A percentile compares a stretch with the other conserved stretches of the same genome.
Evolutionary conservation across 2,113 vertebrate species (phyloP).

Genomic region (Muscicapa adusta): DNA sequence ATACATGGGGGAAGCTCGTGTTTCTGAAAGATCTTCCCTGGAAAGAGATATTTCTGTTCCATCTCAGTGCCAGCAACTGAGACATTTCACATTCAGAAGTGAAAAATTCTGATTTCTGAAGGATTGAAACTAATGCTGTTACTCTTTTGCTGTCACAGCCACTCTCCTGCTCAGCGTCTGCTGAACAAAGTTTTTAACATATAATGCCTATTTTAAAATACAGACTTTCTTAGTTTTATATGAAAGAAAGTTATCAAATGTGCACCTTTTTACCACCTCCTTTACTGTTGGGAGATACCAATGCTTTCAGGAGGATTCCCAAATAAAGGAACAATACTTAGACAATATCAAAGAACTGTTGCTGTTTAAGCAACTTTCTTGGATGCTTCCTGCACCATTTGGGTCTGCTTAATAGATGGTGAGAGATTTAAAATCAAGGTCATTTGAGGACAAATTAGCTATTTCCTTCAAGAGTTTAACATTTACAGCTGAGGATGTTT

Average conservation of each 20-base stretch:
- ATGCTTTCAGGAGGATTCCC: neutral
- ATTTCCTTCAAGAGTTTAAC: neutral
- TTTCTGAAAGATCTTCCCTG: neutral
- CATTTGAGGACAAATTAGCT: neutral
- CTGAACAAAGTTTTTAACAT: neutral
- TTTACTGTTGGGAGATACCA: neutral
- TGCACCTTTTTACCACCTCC: accelerated
- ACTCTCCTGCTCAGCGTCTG: neutral
- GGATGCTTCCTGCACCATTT: neutral
- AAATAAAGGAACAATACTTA: neutral
- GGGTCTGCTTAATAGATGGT: neutral
- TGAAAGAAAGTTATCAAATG: neutral
- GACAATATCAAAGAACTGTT: neutral
- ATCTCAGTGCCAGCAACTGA: neutral
- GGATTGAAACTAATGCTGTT: neutral
- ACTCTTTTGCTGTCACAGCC: neutral
- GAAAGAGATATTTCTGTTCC: neutral
- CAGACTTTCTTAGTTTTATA: neutral
- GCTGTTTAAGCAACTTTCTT: neutral
- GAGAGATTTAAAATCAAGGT: neutral
- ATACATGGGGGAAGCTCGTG: accelerated
- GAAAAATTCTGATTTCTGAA: neutral
- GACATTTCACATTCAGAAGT: neutral
- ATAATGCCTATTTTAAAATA: neutral
- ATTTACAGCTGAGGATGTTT: neutral